A percentile compares a stretch with the other conserved stretches of the same genome.
Conservation (phyloP, 2,113 vertebrate genomes). For the Ictalurus punctatus region DNA sequence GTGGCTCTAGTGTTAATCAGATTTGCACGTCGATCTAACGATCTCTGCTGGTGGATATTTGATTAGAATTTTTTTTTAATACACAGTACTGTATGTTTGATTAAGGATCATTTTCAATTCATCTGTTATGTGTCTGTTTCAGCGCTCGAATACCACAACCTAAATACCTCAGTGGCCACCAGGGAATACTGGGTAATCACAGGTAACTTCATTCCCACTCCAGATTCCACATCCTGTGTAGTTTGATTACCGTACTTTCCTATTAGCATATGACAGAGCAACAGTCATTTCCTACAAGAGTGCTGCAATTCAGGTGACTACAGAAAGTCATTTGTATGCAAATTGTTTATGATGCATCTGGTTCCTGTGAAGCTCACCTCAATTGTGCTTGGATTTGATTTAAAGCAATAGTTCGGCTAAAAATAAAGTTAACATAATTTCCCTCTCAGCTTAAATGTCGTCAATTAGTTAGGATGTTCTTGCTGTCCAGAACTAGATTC, state of each 20-base stretch:
- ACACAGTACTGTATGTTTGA: neutral
- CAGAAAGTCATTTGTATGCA: neutral
- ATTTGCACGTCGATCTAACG: neutral
- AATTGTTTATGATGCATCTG: neutral
- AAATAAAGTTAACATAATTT: neutral
- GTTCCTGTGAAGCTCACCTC: neutral
- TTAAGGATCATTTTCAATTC: neutral
- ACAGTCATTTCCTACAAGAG: neutral
- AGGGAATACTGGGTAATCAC: conserved; percentile 96
- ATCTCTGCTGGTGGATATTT: neutral
- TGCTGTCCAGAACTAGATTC: neutral
- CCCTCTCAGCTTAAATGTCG: neutral
- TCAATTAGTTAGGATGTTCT: neutral
- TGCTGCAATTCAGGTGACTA: neutral
- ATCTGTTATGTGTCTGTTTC: conserved; percentile 31
- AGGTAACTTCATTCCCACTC: conserved; percentile 73
- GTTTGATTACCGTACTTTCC: neutral
- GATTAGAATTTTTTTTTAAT: neutral
- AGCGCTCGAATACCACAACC: conserved; percentile 96
- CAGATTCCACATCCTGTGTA: conserved; percentile 23
- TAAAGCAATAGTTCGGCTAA: neutral
- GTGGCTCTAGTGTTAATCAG: neutral
- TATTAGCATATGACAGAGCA: neutral
- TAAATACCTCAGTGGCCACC: conserved; percentile 89
- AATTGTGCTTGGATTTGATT: neutral